phyloP scores from a whole-genome alignment of 1,140 invertebrate genomes.

The Brachionus paranguensis region DNA sequence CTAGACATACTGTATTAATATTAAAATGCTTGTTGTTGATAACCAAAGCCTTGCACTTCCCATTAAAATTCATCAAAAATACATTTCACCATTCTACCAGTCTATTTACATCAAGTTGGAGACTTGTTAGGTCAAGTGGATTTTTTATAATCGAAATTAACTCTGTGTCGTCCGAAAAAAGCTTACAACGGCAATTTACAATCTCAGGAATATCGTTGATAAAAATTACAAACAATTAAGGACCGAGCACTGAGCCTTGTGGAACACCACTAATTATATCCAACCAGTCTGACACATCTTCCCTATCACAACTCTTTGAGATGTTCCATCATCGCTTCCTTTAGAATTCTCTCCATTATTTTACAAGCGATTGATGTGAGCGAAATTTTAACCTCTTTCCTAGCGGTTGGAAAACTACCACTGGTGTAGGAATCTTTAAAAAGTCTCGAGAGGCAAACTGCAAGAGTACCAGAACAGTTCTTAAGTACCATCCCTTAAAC shows the following conservation, averaged over 20 bases:
- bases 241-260: neutral
- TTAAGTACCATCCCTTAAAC: too few relatives aligned
- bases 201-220: neutral
- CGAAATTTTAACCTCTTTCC: too few relatives aligned
- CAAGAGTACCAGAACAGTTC: too few relatives aligned
- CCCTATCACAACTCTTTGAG: neutral
- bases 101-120: neutral
- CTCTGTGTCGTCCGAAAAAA: neutral
- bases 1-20: too few relatives aligned
- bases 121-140: neutral
- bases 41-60: neutral
- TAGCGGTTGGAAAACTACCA: too few relatives aligned
- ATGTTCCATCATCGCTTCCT: too few relatives aligned
- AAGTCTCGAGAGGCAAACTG: too few relatives aligned
- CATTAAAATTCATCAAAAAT: neutral
- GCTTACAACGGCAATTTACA: neutral
- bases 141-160: neutral
- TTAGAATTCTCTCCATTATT: too few relatives aligned
- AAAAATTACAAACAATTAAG: neutral
- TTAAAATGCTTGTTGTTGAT: neutral
- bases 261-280: neutral
- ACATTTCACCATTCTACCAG: neutral
- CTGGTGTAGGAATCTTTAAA: too few relatives aligned
- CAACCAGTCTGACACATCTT: neutral
- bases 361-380: too few relatives aligned